These are phyloP conservation scores for Gadopsis bispinosus DNA, from an alignment of 2,797 vertebrate genomes.

Conservation along the genomic window DNA sequence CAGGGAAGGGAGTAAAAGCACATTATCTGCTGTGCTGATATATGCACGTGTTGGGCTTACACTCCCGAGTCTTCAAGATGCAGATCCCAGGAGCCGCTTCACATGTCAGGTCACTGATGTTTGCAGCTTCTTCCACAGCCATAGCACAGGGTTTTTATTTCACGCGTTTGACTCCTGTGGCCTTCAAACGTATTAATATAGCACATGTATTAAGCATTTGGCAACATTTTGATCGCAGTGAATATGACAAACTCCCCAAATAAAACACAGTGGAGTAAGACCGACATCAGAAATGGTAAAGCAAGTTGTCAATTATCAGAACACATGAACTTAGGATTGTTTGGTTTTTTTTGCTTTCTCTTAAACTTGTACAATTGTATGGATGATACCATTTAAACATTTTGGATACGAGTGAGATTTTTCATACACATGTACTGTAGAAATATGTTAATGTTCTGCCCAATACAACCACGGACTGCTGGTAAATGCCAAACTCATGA, in stretches of 20 bases:
- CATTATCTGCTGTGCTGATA: not conserved
- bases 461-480: not conserved
- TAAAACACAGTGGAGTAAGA: not conserved
- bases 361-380: not conserved
- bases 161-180: slow-evolving; percentile 2
- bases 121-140: slow-evolving; percentile 43
- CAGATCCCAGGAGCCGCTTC: slow-evolving; percentile 52
- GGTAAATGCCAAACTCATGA: not conserved
- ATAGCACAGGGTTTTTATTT: slow-evolving; percentile 16
- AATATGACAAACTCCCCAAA: not conserved
- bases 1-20: not conserved
- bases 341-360: not conserved
- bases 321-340: not conserved
- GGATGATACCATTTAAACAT: not conserved
- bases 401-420: not conserved
- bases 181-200: slow-evolving; percentile 1
- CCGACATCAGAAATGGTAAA: not conserved
- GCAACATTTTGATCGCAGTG: not conserved
- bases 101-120: slow-evolving; percentile 30
- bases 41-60: slow-evolving; percentile 51
- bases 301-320: not conserved
- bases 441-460: not conserved
- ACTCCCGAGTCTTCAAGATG: slow-evolving; percentile 44
- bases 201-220: not conserved
- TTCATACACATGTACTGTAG: not conserved